Evolutionary conservation across 2,113 vertebrate genomes (phyloP).

Genomic region (Micronycteris hirsuta): DNA sequence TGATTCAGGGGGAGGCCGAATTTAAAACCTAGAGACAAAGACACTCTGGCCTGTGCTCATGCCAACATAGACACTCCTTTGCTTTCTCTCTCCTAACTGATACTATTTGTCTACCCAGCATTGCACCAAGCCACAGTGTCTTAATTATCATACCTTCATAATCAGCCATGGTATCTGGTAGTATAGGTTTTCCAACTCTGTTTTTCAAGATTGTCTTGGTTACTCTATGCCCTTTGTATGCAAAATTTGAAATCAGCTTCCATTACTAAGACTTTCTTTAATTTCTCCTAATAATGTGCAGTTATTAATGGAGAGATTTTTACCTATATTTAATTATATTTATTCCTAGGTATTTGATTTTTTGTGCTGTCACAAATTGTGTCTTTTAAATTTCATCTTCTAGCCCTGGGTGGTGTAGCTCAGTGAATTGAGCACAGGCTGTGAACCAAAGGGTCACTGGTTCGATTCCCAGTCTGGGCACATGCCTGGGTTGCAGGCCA

Average conservation of each 20-base stretch:
- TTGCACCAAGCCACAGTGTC: background rate
- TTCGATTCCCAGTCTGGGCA: too few species aligned
- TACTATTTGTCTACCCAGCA: background rate
- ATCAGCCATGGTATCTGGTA: background rate
- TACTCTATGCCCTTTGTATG: background rate
- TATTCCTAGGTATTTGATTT: background rate
- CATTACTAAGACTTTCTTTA: background rate
- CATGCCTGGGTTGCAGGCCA: too few species aligned
- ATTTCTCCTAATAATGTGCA: background rate
- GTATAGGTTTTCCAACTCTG: background rate
- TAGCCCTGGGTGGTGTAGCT: background rate
- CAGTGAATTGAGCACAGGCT: too few species aligned
- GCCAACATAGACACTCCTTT: background rate
- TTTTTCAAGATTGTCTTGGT: too few species aligned
- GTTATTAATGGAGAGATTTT: background rate
- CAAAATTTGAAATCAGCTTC: background rate
- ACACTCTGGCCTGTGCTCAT: background rate
- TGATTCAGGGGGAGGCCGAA: background rate
- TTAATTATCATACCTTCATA: background rate
- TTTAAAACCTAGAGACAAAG: background rate
- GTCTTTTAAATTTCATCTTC: background rate
- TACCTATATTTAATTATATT: background rate
- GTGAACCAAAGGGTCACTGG: too few species aligned
- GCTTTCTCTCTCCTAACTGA: background rate
- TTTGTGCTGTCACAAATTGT: background rate